These are phyloP conservation scores for Electrophaes corylata DNA, from an alignment of 2,888 invertebrate genomes.

Conservation along the genomic window DNA sequence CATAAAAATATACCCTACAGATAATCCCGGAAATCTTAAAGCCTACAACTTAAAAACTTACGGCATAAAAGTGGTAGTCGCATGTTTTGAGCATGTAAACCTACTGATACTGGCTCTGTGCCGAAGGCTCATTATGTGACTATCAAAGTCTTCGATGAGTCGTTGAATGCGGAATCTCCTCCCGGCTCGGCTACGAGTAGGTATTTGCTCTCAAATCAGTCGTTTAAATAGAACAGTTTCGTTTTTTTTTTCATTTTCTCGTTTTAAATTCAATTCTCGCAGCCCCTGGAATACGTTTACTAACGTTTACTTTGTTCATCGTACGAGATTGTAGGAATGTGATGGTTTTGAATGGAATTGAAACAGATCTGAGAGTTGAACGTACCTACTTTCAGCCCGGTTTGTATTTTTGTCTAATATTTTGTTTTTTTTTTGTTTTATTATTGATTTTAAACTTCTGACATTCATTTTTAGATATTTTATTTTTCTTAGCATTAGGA, in stretches of 20 bases:
- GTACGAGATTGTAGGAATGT: constrained; percentile 43
- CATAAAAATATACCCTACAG: no score
- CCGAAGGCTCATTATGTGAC: background rate
- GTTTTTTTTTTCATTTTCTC: constrained; percentile 64
- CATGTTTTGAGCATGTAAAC: no score
- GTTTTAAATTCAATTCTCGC: constrained; percentile 67
- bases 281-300: constrained; percentile 61
- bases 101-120: no score
- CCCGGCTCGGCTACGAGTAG: constrained; percentile 33
- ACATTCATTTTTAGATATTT: no score
- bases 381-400: background rate
- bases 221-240: constrained; percentile 77
- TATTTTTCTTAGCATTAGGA: no score
- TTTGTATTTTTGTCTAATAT: background rate
- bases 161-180: constrained; percentile 57
- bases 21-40: no score
- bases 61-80: no score
- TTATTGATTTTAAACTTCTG: background rate
- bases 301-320: constrained; percentile 62
- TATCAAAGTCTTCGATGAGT: background rate
- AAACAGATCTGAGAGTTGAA: constrained; percentile 35
- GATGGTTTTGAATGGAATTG: constrained; percentile 36
- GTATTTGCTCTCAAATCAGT: constrained; percentile 80
- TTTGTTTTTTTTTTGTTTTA: background rate
- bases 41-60: no score